These are phyloP conservation scores for Proisotoma minuta DNA, from an alignment of 2,888 invertebrate species.

Conservation along the genomic window DNA sequence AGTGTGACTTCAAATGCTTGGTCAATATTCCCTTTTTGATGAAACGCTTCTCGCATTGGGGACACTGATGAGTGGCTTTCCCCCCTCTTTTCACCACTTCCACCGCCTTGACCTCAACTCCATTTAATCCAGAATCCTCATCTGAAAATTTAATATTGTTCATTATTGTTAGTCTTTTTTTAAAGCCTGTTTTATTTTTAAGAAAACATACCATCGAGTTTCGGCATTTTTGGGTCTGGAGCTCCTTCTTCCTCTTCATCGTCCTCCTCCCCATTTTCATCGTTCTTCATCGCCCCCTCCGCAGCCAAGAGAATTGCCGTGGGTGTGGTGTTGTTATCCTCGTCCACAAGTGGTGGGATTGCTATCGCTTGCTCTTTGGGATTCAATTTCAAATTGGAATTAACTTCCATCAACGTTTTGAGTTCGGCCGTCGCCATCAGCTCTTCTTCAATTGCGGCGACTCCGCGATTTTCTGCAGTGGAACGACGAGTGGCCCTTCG, in stretches of 20 bases:
- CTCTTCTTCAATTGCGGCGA: no score
- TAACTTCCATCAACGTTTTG: background rate
- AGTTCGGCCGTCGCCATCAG: background rate
- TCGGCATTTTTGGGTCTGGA: background rate
- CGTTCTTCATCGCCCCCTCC: background rate
- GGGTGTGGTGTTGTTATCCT: background rate
- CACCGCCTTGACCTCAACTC: background rate
- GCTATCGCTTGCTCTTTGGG: background rate
- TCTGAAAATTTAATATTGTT: background rate
- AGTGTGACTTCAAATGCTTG: conserved; percentile 8
- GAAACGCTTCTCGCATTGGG: conserved; percentile 1
- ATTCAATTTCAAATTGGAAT: background rate
- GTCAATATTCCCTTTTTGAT: conserved; percentile 2
- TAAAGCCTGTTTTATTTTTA: background rate
- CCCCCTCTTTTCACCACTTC: background rate
- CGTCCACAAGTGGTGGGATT: background rate
- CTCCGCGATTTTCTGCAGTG: conserved; percentile 7
- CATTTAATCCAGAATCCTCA: background rate
- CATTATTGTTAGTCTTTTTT: background rate
- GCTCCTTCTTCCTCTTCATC: background rate
- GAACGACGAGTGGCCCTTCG: conserved; percentile 6
- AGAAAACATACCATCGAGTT: background rate
- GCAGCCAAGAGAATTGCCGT: no score
- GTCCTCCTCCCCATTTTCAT: background rate
- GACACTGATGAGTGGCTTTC: background rate